Conservation (phyloP, 2,113 vertebrate species). For the Alectura lathami region DNA sequence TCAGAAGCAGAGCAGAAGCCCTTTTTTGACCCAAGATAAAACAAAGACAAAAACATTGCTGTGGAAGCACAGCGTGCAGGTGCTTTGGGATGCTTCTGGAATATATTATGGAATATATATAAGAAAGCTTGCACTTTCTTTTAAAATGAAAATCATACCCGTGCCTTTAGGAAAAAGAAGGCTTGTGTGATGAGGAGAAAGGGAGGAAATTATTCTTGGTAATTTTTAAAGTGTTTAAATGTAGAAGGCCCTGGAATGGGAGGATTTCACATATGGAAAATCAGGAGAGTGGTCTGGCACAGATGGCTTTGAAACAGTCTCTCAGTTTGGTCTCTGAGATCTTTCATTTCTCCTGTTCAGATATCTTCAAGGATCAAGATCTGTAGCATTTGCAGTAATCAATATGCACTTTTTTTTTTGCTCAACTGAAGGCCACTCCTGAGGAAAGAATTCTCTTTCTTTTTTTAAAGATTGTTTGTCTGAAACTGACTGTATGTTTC, state of each 20-base stretch:
- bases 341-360: not conserved
- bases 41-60: not conserved
- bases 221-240: not conserved
- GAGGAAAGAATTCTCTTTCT: not conserved
- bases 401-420: not conserved
- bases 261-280: not conserved
- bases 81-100: not conserved
- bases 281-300: not conserved
- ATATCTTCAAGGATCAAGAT: not conserved
- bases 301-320: not conserved
- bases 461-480: not conserved
- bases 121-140: not conserved
- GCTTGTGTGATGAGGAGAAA: not conserved
- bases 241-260: not conserved
- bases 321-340: not conserved
- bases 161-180: not conserved
- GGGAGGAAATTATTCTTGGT: not conserved
- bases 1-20: not conserved
- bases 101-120: constrained; percentile 14
- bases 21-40: constrained; percentile 25
- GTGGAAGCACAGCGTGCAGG: not conserved
- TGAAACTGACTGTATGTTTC: not conserved
- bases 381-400: not conserved
- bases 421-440: not conserved
- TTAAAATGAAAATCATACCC: not conserved